phyloP scores from a whole-genome alignment of 2,797 vertebrate species.

The Platalea minor region DNA sequence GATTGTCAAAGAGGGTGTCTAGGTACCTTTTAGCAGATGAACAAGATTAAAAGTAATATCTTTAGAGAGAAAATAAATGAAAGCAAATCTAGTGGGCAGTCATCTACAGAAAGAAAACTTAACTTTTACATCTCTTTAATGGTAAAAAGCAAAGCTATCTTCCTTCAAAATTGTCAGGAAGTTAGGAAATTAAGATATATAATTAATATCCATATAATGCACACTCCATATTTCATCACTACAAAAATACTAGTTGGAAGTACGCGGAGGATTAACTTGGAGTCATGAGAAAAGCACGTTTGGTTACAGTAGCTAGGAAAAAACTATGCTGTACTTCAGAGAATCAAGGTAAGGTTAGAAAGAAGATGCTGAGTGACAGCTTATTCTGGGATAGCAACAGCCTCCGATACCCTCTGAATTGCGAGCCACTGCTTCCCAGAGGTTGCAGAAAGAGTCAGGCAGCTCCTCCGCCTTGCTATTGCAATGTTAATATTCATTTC shows the following conservation, averaged over 20 bases:
- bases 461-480: not conserved
- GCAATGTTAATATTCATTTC: not conserved
- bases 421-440: not conserved
- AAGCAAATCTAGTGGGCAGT: not conserved
- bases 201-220: not conserved
- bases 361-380: not conserved
- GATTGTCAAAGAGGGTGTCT: not conserved
- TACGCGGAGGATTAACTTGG: not conserved
- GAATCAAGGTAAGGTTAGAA: not conserved
- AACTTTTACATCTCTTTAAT: too few species aligned
- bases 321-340: not conserved
- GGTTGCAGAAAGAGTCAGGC: not conserved
- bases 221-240: not conserved
- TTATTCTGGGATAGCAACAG: not conserved
- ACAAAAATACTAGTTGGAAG: not conserved
- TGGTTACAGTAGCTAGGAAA: not conserved
- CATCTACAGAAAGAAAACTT: not conserved
- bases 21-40: not conserved
- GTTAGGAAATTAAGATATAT: not conserved
- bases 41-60: not conserved
- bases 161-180: not conserved
- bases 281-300: not conserved
- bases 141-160: not conserved
- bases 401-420: not conserved
- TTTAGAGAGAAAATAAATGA: not conserved